Base-by-base conservation (phyloP, 2,797 vertebrate genomes). In the Hephaestus fuliginosus region DNA sequence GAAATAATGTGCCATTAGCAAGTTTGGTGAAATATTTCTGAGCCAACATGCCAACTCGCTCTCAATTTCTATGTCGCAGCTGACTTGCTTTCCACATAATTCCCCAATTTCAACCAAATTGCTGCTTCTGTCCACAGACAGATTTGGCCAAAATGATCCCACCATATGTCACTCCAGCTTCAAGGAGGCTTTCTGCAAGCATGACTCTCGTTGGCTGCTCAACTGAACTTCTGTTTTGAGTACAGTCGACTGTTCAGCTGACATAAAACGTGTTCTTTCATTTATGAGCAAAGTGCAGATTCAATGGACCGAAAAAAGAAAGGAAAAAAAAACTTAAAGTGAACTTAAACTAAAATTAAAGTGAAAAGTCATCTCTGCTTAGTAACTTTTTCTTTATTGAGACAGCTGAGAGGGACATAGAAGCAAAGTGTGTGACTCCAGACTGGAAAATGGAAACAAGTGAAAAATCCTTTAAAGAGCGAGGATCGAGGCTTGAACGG, bases 21-120 rank as follows among this genome's bases (percentile, higher is more conserved):
- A 53, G 28, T 68, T 64, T 1, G 0, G 25, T 1, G 2, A 43
- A 65, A 61, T 62, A n/a, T 18, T 44, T 20, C n/a, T 4, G 18
- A 75, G 41, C 11, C 46, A n/a, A 52, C 49, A 78, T 41, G 41
- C 48, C 56, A 68, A 70, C 53, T 39, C 13, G 60, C 56, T 83
- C 80, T 84, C 41, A 81, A 48, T 78, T 84, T 71, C 36, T 0
- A 7, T 72, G 76, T 86, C 78, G 72, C 30, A 62, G 53, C 55
- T 78, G 82, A 86, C 63, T 75, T 53, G 72, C 30, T 33, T 65
- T 81, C 76, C 52, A 80, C 43, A 74, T 63, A 80, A 77, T 86
- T 83, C 41, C 41, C 60, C 44, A 74, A 74, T 80, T 86, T 82
- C 65, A 33, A 76, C 61, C 53, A 78, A 79, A 80, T 80, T 73